Evolutionary conservation across 2,888 invertebrate genomes (phyloP).

Genomic region (Frankliniella intonsa): DNA sequence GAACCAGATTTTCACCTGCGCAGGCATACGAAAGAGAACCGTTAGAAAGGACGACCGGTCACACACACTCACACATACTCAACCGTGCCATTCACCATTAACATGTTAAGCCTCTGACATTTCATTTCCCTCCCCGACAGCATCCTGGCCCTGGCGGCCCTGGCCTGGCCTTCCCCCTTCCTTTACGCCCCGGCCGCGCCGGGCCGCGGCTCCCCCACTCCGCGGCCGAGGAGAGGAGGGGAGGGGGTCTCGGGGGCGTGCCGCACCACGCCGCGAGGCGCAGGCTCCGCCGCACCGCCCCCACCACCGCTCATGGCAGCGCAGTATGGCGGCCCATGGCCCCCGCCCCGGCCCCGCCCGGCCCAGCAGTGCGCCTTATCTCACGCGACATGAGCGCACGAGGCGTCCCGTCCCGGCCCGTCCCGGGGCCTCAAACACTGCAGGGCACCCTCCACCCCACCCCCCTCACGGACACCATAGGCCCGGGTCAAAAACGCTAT

Average conservation of each 20-base stretch:
- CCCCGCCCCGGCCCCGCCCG: neutral
- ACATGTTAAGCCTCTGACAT: no score
- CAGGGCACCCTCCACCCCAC: no score
- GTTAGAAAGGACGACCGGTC: neutral
- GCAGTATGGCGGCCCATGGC: no score
- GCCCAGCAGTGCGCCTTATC: no score
- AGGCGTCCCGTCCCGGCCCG: no score
- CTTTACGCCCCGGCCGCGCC: neutral
- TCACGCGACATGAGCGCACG: no score
- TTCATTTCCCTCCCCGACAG: neutral
- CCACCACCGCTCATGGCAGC: neutral
- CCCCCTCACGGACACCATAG: no score
- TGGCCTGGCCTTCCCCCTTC: neutral
- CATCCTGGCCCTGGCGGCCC: neutral
- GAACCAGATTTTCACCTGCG: slow-evolving; percentile 75
- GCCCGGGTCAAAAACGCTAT: no score
- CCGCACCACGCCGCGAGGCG: neutral
- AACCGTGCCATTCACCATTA: no score
- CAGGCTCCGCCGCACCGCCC: neutral
- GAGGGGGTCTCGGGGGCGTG: neutral
- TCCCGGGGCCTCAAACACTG: no score
- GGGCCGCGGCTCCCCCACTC: neutral
- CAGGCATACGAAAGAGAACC: slow-evolving; percentile 33
- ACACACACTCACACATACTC: no score
- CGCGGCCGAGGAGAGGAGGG: neutral